phyloP scores from a whole-genome alignment of 2,797 vertebrate species.

The Anabas testudineus region DNA sequence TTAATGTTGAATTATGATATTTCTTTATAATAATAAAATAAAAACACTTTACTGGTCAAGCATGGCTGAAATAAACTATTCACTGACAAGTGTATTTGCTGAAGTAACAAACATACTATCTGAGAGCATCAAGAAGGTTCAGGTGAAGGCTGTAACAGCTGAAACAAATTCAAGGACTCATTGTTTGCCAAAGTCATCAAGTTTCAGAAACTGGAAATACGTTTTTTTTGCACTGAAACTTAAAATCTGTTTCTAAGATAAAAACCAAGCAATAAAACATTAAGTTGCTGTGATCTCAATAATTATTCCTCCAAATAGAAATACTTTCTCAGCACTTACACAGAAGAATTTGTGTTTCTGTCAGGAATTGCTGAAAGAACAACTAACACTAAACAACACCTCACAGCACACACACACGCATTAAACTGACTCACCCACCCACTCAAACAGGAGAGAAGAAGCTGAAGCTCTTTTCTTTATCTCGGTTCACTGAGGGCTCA shows the following conservation, averaged over 20 bases:
- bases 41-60: no score
- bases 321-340: conserved; percentile 17
- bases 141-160: no score
- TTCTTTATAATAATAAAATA: no score
- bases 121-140: no score
- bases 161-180: neutral
- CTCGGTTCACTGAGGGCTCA: conserved; percentile 3
- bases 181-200: neutral
- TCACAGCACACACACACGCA: neutral
- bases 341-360: conserved; percentile 6
- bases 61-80: no score
- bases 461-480: neutral
- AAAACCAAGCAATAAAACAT: conserved; percentile 1
- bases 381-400: neutral
- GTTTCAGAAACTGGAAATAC: conserved; percentile 7
- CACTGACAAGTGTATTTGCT: no score
- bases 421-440: neutral
- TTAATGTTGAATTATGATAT: no score
- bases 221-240: neutral
- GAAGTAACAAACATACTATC: no score
- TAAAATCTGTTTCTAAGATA: conserved; percentile 14
- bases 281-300: conserved; percentile 6
- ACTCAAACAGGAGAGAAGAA: neutral
- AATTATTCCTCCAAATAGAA: conserved; percentile 22
- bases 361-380: conserved; percentile 11